Base-by-base conservation (phyloP, 2,888 invertebrate species). In the Stegophylla sp. region DNA sequence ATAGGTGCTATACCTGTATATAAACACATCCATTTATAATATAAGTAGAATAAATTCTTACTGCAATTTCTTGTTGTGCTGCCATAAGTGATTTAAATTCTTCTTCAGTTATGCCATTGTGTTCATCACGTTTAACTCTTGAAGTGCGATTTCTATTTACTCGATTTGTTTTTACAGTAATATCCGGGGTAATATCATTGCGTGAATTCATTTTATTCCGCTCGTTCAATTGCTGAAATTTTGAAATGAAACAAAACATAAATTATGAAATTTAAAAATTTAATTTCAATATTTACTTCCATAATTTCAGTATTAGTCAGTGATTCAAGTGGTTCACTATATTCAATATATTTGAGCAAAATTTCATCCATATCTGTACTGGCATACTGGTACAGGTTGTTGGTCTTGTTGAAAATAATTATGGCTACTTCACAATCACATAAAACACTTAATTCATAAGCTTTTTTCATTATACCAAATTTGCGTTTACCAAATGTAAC, bases 281-380 rank as follows among this genome's bases (percentile, higher is more conserved):
- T 34, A 15, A 51, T 41, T 20, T 15, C 2, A 3, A 28, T 56
- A 15, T 15, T 45, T 92, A 97, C 97, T 94, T 98, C 98, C 89
- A 98, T 97, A 87, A 98, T 98, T 89, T 98, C 98, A 88, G 96
- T 96, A 90, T 99, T 99, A 87, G 98, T 99, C 86, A 98, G 92
- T 85, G 96, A 97, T 89, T 99, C 99, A 88, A 99, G 98, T 67
- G 99, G 99, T 90, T 99, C 99, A 90, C 98, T 99, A 91, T 98
- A 98, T 90, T 99, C 98, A 84, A 99, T 99, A 89, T 99, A 99
- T 90, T 99, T 98, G 86, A 98, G 92, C 85, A 98, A 91, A 86
- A 98, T 97, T 90, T 97, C 97, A 89, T 99, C 99, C 98, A 99
- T 99, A 88, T 99, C 98, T 84, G 98, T 98, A 89, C 95, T 96